Evolutionary conservation across 2,113 vertebrate genomes (phyloP).

Genomic region (Carassius gibelio): DNA sequence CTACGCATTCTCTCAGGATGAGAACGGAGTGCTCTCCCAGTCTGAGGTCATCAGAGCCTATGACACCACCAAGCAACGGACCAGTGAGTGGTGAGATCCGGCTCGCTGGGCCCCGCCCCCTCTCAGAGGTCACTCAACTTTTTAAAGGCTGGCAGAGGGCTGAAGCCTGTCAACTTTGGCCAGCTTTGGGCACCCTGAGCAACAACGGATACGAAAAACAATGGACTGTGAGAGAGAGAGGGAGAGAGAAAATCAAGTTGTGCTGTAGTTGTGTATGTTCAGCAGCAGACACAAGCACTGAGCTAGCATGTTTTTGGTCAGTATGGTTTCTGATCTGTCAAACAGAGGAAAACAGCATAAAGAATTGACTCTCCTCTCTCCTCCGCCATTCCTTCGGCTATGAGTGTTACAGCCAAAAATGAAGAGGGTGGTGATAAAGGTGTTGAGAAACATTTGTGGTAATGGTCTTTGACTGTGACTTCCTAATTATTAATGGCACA

Average conservation of each 20-base stretch:
- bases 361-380: slow-evolving; percentile 42
- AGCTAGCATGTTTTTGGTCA: slow-evolving; percentile 78
- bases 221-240: slow-evolving; percentile 6
- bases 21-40: slow-evolving; percentile 97
- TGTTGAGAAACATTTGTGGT: slow-evolving; percentile 39
- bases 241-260: slow-evolving; percentile 49
- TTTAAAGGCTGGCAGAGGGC: slow-evolving; percentile 57
- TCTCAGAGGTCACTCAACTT: slow-evolving; percentile 32
- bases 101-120: slow-evolving; percentile 50
- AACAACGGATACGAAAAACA: slow-evolving; percentile 47
- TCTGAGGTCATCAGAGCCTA: slow-evolving; percentile 97
- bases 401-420: slow-evolving; percentile 53
- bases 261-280: slow-evolving; percentile 72
- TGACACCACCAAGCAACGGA: slow-evolving; percentile 95
- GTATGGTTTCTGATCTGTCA: slow-evolving; percentile 75
- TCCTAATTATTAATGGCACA: slow-evolving; percentile 35
- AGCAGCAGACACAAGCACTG: slow-evolving; percentile 82
- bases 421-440: slow-evolving; percentile 17
- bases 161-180: slow-evolving; percentile 53
- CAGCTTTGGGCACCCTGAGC: slow-evolving; percentile 35
- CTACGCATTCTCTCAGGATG: slow-evolving; percentile 98
- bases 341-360: slow-evolving; percentile 57
- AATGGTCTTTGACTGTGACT: slow-evolving; percentile 42
- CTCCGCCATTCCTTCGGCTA: slow-evolving; percentile 45
- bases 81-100: slow-evolving; percentile 86